Evolutionary conservation across 1,140 invertebrate genomes (phyloP), one percentile per base, ranked within the genome.

Genomic region (Drosophila orena): DNA sequence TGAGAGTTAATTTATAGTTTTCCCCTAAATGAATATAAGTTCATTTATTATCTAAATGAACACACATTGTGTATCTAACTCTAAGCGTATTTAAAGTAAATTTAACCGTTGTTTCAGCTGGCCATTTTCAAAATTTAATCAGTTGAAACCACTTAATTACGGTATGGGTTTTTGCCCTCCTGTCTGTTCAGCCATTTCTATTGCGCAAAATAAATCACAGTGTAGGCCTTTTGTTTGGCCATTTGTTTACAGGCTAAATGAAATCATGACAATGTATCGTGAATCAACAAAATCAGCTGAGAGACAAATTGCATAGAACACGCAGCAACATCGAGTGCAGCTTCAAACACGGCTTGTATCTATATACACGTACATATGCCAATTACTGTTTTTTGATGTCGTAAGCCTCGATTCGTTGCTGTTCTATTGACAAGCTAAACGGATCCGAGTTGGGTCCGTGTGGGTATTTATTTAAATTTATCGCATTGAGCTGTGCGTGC

Each of bases 401-500:
- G 75, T 54, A 55, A 59, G 44, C 40, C 58, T 43, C 34, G 47
- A 22, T 52, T 69, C n/a, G 60, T 30, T 54, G 37, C 22, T 58
- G 27, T 12, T 58, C 56, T 38, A 77, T 77, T 81, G 79, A 72
- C 57, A 61, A 54, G 46, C 73, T 79, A 83, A 83, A 77, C 56
- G 60, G 65, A 66, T 81, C 49, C 37, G 46, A 58, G 15, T n/a
- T 49, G 60, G 60, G 72, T 72, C 56, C 37, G 49, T 38, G 20
- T 72, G 66, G 60, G 79, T 81, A 84, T 81, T 73, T 69, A 71
- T 86, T 81, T 80, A 77, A 81, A 86, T 88, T 81, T 81, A 88
- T 88, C 79, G 75, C 75, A 78, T 58, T 56, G 79, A 60, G 70
- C 57, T 59, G 55, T 64, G 68, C 68, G 65, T 71, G 68, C 65